Evolutionary conservation across 2,113 vertebrate species (phyloP), one percentile per base, ranked within the genome.

Genomic region (Phaethon lepturus): DNA sequence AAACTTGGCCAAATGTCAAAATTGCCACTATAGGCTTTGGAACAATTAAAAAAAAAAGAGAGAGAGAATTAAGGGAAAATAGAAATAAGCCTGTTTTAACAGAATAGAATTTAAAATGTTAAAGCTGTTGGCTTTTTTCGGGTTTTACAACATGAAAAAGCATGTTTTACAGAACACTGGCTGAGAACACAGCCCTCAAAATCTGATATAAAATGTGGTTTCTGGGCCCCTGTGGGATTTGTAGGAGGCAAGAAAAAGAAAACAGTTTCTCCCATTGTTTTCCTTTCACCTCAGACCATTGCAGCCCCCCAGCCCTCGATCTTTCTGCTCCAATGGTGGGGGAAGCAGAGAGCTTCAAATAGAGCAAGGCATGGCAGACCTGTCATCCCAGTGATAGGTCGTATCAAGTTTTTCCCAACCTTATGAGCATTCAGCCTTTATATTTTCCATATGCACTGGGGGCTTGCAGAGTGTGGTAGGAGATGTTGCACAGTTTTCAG

Each of bases 181-280:
- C 72, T 68, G 86, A 88, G 47, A 88, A 74, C n/a, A 73, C 67
- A 92, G 26, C n/a, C 23, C 68, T 88, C 91, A 86, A 83, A 88
- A 86, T 91, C 76, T 81, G 88, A 86, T 92, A 90, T 63, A 77
- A 94, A 80, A 67, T 60, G 59, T 78, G 59, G 25, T 56, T 93
- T 95, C 67, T 84, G 79, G 42, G 29, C 17, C 29, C 23, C 73
- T 71, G 20, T 31, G 45, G n/a, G n/a, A 74, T 67, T 74, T 0
- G 0, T 47, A 68, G 55, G 25, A 68, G 20, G 23, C 35, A 68
- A 86, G 25, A 49, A 87, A 93, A 81, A 88, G 40, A 66, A 79
- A 68, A 42, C 9, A 13, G 10, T 93, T 92, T 92, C 35, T 91
- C 35, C 29, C 42, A 60, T 38, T 95, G 68, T 68, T 86, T 88